These are phyloP conservation scores for Cheilosia scutellata DNA, from an alignment of 2,888 invertebrate genomes.

Conservation along the genomic window DNA sequence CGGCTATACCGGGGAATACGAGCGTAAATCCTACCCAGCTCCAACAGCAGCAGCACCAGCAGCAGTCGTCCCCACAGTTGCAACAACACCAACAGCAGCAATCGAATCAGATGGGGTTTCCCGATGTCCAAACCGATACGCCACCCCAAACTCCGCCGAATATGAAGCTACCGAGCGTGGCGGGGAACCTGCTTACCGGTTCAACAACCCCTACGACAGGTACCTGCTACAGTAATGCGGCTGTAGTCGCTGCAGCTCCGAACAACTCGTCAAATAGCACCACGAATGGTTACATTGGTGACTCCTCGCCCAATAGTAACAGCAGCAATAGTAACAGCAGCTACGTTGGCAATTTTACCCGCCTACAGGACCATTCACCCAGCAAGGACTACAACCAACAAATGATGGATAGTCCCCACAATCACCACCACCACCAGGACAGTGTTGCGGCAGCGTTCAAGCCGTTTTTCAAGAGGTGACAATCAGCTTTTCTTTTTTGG, in stretches of 20 bases:
- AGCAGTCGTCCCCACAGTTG: slow-evolving; percentile 79
- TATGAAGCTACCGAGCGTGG: slow-evolving; percentile 94
- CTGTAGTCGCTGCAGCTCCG: slow-evolving; percentile 56
- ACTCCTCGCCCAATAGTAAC: slow-evolving; percentile 72
- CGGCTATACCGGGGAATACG: slow-evolving; percentile 77
- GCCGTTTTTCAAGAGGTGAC: slow-evolving; percentile 95
- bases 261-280: slow-evolving; percentile 78
- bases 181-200: slow-evolving; percentile 89
- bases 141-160: slow-evolving; percentile 97
- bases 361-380: slow-evolving; percentile 81
- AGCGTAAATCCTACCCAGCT: slow-evolving; percentile 77
- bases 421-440: slow-evolving; percentile 70
- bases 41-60: slow-evolving; percentile 76
- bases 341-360: slow-evolving; percentile 77
- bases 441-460: slow-evolving; percentile 87
- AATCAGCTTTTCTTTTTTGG: slow-evolving; percentile 71
- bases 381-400: slow-evolving; percentile 80
- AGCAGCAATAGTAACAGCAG: slow-evolving; percentile 76
- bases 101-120: slow-evolving; percentile 88
- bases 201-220: slow-evolving; percentile 86
- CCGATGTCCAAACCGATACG: slow-evolving; percentile 94
- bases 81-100: slow-evolving; percentile 79
- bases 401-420: slow-evolving; percentile 75
- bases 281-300: slow-evolving; percentile 72
- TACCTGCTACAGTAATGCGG: slow-evolving; percentile 84